These are phyloP conservation scores for Solea senegalensis DNA, from an alignment of 2,113 vertebrate genomes.

Conservation along the genomic window DNA sequence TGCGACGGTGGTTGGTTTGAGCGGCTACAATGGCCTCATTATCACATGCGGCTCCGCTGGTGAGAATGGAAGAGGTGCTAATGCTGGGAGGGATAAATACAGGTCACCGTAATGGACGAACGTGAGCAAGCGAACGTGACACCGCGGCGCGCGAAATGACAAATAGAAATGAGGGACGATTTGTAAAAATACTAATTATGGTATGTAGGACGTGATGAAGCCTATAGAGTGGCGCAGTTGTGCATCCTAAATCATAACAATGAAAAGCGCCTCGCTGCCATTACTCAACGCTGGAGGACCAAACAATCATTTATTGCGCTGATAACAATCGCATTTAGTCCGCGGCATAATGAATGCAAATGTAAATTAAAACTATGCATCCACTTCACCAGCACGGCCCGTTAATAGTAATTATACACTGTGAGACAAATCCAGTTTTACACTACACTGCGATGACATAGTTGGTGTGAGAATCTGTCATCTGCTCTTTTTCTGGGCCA, in stretches of 20 bases:
- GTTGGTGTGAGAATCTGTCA: slow-evolving; percentile 73
- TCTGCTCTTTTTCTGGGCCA: slow-evolving; percentile 78
- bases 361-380: slow-evolving; percentile 30
- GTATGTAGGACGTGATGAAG: slow-evolving; percentile 24
- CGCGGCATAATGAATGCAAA: slow-evolving; percentile 15
- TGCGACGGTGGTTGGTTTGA: slow-evolving; percentile 59
- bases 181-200: slow-evolving; percentile 42
- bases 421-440: slow-evolving; percentile 43
- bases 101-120: slow-evolving; percentile 24
- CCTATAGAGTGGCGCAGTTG: not conserved
- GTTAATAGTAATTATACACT: slow-evolving; percentile 24
- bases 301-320: slow-evolving; percentile 29
- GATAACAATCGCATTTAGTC: slow-evolving; percentile 10
- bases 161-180: slow-evolving; percentile 21
- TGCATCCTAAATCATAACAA: slow-evolving; percentile 34
- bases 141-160: slow-evolving; percentile 6
- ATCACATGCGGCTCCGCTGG: slow-evolving; percentile 53
- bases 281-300: slow-evolving; percentile 19
- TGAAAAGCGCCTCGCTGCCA: slow-evolving; percentile 33
- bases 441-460: slow-evolving; percentile 10
- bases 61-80: slow-evolving; percentile 44
- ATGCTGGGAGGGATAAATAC: slow-evolving; percentile 43
- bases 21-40: slow-evolving; percentile 66
- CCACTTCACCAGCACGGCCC: slow-evolving; percentile 9
- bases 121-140: slow-evolving; percentile 25